A percentile compares a stretch with the other conserved stretches of the same genome.
phyloP scores from a whole-genome alignment of 2,888 invertebrate species.

The Neoascia interrupta region DNA sequence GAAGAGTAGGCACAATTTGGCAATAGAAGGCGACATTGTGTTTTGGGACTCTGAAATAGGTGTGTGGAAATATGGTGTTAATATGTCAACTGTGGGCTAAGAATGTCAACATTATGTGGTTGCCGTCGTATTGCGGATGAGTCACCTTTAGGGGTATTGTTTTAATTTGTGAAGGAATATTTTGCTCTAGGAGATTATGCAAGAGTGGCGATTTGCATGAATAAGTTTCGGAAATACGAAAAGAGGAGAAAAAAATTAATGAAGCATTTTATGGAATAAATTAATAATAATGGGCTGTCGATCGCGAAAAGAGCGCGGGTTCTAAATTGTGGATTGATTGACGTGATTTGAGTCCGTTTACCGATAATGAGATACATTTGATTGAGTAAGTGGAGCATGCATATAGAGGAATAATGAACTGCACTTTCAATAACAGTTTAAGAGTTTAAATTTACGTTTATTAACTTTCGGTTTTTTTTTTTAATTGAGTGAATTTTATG shows the following conservation, averaged over 20 bases:
- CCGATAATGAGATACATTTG: too few relatives aligned
- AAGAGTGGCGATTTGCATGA: slow-evolving; percentile 37
- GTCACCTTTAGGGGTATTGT: background rate
- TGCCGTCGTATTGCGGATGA: slow-evolving; percentile 1
- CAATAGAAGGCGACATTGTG: slow-evolving; percentile 11
- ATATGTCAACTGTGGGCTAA: background rate
- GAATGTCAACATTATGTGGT: slow-evolving; percentile 21
- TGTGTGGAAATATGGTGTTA: slow-evolving; percentile 1
- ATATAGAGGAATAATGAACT: too few relatives aligned
- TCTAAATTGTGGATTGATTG: too few relatives aligned
- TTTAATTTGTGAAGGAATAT: background rate
- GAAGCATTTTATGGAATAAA: slow-evolving; percentile 18
- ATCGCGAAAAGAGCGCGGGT: too few relatives aligned
- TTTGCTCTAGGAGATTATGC: slow-evolving; percentile 8
- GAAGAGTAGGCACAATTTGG: slow-evolving; percentile 8
- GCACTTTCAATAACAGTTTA: too few relatives aligned
- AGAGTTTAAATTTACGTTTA: too few relatives aligned
- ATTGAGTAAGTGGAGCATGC: too few relatives aligned
- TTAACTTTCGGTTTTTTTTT: too few relatives aligned
- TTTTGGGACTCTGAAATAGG: background rate
- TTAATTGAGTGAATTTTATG: too few relatives aligned
- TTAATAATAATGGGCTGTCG: slow-evolving; percentile 2
- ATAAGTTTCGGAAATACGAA: slow-evolving; percentile 5
- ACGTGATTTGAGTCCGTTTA: too few relatives aligned
- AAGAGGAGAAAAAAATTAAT: too few relatives aligned